Evolutionary conservation across 2,888 invertebrate genomes (phyloP), one percentile per base, ranked within the genome.

Genomic region (Limnephilus marmoratus): DNA sequence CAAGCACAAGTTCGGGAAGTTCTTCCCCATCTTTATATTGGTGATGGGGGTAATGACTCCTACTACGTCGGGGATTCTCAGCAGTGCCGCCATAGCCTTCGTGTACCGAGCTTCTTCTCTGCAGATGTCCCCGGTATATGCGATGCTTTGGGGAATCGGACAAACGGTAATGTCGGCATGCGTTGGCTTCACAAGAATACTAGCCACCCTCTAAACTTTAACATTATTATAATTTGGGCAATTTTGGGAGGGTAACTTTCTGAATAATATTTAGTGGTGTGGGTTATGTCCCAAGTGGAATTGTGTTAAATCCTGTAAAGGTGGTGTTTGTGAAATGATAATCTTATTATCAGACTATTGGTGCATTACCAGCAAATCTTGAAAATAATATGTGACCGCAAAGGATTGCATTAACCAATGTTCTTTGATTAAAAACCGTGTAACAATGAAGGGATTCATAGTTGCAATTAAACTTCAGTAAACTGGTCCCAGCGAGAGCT

Each of bases 1-100:
- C 93, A 99, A 99, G 96, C 99, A 99, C 95, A 98, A 98, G 95
- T 98, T 98, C 95, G 99, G 99, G 93, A 98, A 99, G 95, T 99
- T 98, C 96, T 98, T 99, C 95, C 99, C 99, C 68, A 97, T 99
- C 94, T 96, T 98, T 94, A 97, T 99, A 94, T 96, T 99, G 94
- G 96, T 98, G 94, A 98, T 99, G 98, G 99, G 99, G 94, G 97
- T 99, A 90, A 96, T 99, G 93, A 97, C 98, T 93, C 99, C 99
- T 91, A 97, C 98, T 93, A 98, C 98, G 93, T 98, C 98, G 81
- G 99, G 99, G 93, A 97, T 98, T 91, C 97, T 98, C 81, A 98
- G 98, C 95, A 99, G 99, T 96, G 99, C 99, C 81, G 98, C 98
- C 24, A 98, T 99, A 93, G 99, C 99, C 91, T 99, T 99, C 94